Percentiles rank a stretch among this genome's conserved stretches.
Evolutionary conservation across 2,797 vertebrate genomes (phyloP).

Genomic region (Crocidura indochinensis): DNA sequence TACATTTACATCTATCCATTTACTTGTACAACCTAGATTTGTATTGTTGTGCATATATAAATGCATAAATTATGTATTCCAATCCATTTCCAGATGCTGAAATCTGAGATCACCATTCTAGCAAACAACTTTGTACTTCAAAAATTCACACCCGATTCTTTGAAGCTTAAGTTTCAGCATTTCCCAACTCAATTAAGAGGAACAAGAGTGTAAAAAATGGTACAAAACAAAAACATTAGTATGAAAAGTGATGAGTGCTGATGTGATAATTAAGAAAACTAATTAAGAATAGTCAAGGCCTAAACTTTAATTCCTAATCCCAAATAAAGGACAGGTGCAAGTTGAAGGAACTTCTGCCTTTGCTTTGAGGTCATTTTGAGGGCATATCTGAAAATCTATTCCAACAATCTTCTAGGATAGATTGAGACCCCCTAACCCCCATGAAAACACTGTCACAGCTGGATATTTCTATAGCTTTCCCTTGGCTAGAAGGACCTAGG

Average conservation of each 20-base stretch:
- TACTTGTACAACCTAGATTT: fast-evolving
- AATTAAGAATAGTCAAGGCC: conserved; percentile 46
- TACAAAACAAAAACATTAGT: conserved; percentile 31
- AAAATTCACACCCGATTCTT: conserved; percentile 8
- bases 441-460: fast-evolving
- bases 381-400: background rate
- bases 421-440: fast-evolving
- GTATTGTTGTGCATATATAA: fast-evolving
- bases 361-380: background rate
- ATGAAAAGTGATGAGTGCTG: conserved; percentile 21
- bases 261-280: conserved; percentile 66
- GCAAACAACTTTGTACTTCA: conserved; percentile 37
- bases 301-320: background rate
- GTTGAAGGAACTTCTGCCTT: too few relatives aligned
- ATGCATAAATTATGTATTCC: background rate
- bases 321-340: background rate
- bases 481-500: background rate
- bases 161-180: conserved; percentile 8
- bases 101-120: background rate
- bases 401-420: background rate
- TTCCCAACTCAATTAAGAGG: conserved; percentile 58
- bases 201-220: conserved; percentile 46
- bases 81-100: background rate
- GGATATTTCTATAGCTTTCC: fast-evolving
- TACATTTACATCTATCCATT: fast-evolving